phyloP scores from a whole-genome alignment of 2,888 invertebrate genomes.

The Apamea monoglypha region DNA sequence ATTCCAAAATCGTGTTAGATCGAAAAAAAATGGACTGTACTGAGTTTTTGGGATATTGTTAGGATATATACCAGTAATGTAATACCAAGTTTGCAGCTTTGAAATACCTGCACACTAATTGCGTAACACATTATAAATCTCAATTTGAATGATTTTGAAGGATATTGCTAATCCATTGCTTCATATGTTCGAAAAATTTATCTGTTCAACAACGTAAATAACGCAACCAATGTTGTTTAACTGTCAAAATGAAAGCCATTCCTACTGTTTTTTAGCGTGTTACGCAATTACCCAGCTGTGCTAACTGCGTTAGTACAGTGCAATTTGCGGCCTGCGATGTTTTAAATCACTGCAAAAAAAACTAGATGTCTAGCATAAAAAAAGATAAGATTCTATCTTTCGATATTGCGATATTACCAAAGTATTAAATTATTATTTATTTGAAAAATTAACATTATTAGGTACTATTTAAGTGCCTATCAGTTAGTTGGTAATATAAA shows the following conservation, averaged over 20 bases:
- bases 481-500: not conserved
- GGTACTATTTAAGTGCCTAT: not conserved
- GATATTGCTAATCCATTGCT: not conserved
- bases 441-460: not conserved
- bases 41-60: not conserved
- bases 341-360: not conserved
- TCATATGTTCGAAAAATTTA: not conserved
- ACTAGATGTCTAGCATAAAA: not conserved
- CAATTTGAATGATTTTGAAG: not conserved
- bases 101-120: not conserved
- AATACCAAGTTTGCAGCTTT: not conserved
- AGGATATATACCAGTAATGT: not conserved
- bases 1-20: not conserved
- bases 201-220: not conserved
- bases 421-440: not conserved
- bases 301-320: not conserved
- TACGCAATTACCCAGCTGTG: not conserved
- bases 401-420: constrained; percentile 12
- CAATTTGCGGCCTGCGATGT: not conserved
- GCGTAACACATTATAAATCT: not conserved
- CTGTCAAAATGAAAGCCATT: not conserved
- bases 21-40: not conserved
- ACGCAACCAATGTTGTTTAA: not conserved
- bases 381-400: constrained; percentile 1
- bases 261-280: too few species aligned